phyloP scores from a whole-genome alignment of 2,113 vertebrate species.

The Corythornis vintsioides region DNA sequence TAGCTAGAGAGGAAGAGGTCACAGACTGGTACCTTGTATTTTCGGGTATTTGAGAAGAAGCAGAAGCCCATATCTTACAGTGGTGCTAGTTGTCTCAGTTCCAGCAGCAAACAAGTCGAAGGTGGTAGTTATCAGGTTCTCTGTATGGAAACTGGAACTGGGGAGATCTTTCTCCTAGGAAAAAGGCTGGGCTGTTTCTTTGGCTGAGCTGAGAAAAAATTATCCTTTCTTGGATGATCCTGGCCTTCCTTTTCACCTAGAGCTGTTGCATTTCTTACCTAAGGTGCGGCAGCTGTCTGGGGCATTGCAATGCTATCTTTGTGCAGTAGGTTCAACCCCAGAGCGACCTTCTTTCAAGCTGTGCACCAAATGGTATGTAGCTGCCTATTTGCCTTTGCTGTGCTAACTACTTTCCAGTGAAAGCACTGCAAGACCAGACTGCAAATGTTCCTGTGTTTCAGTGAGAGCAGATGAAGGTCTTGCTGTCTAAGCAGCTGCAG shows the following conservation, averaged over 20 bases:
- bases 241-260: background rate
- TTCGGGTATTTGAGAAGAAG: conserved; percentile 35
- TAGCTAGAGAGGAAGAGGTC: background rate
- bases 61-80: background rate
- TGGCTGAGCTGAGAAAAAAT: background rate
- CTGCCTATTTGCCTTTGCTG: background rate
- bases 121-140: background rate
- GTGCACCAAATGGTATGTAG: accelerated
- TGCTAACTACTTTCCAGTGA: background rate
- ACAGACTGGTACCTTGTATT: conserved; percentile 44
- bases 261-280: background rate
- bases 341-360: background rate
- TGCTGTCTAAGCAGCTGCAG: background rate
- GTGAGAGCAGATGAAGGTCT: background rate
- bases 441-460: background rate
- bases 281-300: background rate
- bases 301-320: background rate
- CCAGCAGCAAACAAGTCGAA: background rate
- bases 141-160: conserved; percentile 15
- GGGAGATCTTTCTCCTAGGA: conserved; percentile 24
- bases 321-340: background rate
- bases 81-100: conserved; percentile 42
- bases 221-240: background rate
- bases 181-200: background rate
- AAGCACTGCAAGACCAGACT: background rate